Base-by-base conservation (phyloP, 2,113 vertebrate genomes). In the Amphiprion percula region DNA sequence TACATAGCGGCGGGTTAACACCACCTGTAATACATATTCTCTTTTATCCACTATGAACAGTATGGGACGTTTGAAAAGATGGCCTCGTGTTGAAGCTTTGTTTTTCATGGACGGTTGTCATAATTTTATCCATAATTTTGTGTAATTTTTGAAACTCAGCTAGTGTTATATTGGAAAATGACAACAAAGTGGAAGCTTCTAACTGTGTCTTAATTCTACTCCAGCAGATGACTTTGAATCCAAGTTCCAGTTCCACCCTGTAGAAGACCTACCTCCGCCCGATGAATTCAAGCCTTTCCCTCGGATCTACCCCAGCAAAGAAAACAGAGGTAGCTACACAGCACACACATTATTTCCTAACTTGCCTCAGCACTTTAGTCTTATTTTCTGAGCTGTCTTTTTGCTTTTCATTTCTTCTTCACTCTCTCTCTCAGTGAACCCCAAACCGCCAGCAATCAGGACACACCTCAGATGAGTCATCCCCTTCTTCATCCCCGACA, bases 221-320 rank as follows among this genome's bases (percentile, higher is more conserved):
- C 72, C 9, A 77, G 61, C 90, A 95, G 98, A 99, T 93, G 97
- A 99, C 89, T 99, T 99, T 77, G 98, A 99, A 89, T 99, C 97
- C 1, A 99, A 99, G 91, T 99, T 99, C 91, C 96, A 97, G 64
- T 99, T 99, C 91, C 98, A 99, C 93, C 96, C 98, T 0, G 83
- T 97, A 65, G 97, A 98, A 86, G 98, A 99, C 68, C 95, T 99
- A 4, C 98, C 98, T 5, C 97, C 97, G 66, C 98, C 98, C 0
- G 97, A 98, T 50, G 96, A 97, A 80, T 99, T 96, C 91, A 97
- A 95, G 79, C 96, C 96, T 62, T 96, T 95, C 91, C 96, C 96
- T 90, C 96, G 96, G 84, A 95, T 93, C 72, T 99, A 99, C 91
- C 98, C 98, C 55, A 99, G 98, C 95, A 98, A 98, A 93, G 95